Evolutionary conservation across 1,140 invertebrate species (phyloP).

Genomic region (Chironomus tepperi): DNA sequence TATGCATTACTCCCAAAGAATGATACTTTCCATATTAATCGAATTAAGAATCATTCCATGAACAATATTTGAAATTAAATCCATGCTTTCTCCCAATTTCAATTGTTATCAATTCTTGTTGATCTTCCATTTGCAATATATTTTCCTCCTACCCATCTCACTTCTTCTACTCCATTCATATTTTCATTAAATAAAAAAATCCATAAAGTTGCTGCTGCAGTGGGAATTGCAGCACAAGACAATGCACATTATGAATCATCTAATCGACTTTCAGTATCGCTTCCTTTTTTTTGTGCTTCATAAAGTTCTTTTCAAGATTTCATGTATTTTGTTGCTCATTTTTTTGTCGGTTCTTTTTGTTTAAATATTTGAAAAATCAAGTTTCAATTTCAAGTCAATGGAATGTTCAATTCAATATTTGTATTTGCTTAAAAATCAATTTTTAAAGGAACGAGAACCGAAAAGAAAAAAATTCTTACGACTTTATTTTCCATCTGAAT

Average conservation of each 20-base stretch:
- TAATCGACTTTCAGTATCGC: neutral
- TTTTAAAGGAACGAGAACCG: neutral
- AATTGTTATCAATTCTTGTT: conserved; percentile 17
- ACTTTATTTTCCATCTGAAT: neutral
- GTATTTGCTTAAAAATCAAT: neutral
- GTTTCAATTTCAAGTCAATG: no score
- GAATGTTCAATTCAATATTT: no score
- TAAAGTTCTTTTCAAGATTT: neutral
- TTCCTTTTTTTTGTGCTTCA: neutral
- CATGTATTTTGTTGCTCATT: neutral
- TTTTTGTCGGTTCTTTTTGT: no score
- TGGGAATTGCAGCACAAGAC: neutral
- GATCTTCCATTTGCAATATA: neutral
- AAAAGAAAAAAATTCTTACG: neutral
- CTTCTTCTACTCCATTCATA: neutral
- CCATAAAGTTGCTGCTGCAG: neutral
- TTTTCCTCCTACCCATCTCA: conserved; percentile 22
- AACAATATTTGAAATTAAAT: no score
- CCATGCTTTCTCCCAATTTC: neutral
- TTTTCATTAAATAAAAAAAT: neutral
- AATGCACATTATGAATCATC: neutral
- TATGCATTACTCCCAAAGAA: no score
- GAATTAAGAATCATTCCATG: no score
- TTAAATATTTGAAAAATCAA: no score
- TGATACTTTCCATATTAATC: no score